phyloP scores from a whole-genome alignment of 2,113 vertebrate species.

The Nerophis lumbriciformis region DNA sequence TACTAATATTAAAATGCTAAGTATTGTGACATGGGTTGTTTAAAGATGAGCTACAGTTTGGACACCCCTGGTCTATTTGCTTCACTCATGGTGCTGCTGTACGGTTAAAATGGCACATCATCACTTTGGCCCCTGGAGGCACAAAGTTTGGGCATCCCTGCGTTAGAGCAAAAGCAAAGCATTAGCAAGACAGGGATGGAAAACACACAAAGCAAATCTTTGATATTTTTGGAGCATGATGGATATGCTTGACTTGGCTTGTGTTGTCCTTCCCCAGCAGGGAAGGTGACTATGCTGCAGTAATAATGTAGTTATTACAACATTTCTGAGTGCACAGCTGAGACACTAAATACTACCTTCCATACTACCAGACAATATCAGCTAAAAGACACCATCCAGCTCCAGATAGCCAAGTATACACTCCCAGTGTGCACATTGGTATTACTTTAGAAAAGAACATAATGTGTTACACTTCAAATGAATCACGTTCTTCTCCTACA shows the following conservation, averaged over 20 bases:
- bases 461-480: neutral
- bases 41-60: too few species aligned
- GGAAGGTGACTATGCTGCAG: slow-evolving; percentile 43
- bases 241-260: slow-evolving; percentile 50
- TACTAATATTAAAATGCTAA: too few species aligned
- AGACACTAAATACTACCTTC: slow-evolving; percentile 40
- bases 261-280: slow-evolving; percentile 45
- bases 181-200: too few species aligned
- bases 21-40: too few species aligned
- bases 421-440: too few species aligned
- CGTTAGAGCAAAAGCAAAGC: neutral
- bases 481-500: neutral
- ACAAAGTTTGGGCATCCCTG: too few species aligned
- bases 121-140: too few species aligned
- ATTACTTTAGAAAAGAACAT: too few species aligned
- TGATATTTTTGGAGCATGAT: slow-evolving; percentile 4
- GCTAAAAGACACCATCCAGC: neutral
- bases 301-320: slow-evolving; percentile 52
- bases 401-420: too few species aligned
- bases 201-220: neutral
- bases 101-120: too few species aligned
- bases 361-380: slow-evolving; percentile 4
- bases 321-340: slow-evolving; percentile 23
- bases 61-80: too few species aligned
- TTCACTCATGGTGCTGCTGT: too few species aligned